These are phyloP conservation scores for Cotesia glomerata DNA, from an alignment of 1,140 invertebrate genomes.

Conservation along the genomic window DNA sequence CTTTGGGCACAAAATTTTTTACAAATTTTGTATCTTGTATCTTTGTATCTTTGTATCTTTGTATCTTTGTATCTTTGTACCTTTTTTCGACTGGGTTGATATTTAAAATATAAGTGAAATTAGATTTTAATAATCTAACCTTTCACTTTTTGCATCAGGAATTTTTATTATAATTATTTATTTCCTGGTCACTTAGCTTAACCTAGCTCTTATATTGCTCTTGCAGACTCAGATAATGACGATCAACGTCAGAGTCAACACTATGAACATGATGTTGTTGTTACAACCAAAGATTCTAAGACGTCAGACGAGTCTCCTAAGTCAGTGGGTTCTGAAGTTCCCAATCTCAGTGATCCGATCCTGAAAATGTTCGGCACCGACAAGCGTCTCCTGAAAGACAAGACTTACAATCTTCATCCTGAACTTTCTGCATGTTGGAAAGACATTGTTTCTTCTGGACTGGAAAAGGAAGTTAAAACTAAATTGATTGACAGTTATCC, in stretches of 20 bases:
- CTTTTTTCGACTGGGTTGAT: neutral
- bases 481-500: constrained; percentile 23
- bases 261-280: neutral
- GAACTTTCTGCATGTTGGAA: constrained; percentile 22
- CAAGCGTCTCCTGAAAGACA: too few relatives aligned
- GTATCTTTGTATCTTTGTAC: neutral
- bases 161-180: neutral
- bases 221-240: neutral
- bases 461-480: constrained; percentile 11
- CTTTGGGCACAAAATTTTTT: neutral
- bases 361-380: neutral
- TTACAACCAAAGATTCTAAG: neutral
- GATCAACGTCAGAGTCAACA: neutral
- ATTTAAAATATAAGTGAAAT: neutral
- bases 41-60: neutral
- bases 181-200: neutral
- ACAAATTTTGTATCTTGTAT: too few relatives aligned
- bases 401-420: neutral
- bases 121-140: neutral
- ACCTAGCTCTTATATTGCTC: neutral
- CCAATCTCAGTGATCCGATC: neutral
- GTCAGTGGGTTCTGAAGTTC: neutral
- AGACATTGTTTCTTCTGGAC: neutral
- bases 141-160: neutral
- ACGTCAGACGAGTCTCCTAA: neutral